Evolutionary conservation across 53 echinoderm and acorn worm genomes (phyloP).

Genomic region (Arbacia lixula): DNA sequence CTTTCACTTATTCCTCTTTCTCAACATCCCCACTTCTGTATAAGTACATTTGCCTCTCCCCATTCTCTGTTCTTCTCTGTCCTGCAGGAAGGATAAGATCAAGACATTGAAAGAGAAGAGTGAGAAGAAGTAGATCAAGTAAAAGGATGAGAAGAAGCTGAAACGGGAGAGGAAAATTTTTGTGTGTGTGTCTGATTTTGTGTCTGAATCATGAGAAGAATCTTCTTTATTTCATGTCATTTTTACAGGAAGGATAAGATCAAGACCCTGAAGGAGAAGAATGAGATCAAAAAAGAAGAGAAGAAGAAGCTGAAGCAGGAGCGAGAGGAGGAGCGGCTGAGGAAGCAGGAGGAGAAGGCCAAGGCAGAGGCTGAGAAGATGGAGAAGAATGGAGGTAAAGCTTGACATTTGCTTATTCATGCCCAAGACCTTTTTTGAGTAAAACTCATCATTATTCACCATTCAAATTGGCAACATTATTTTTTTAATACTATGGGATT

Average conservation of each 20-base stretch:
- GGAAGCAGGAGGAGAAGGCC: conserved; percentile 67
- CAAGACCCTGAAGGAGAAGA: conserved; percentile 79
- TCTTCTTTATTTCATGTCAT: background rate
- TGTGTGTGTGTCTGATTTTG: background rate
- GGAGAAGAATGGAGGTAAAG: background rate
- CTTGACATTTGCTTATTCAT: no score
- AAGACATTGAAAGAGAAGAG: conserved; percentile 88
- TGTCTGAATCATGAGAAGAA: conserved; percentile 66
- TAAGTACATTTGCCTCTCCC: no score
- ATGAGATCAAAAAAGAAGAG: conserved; percentile 66
- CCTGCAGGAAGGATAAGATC: conserved; percentile 53
- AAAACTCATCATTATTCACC: no score
- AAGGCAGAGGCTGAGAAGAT: conserved; percentile 51
- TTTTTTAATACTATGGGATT: no score
- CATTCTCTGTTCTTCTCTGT: no score
- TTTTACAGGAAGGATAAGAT: conserved; percentile 59
- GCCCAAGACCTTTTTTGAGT: no score
- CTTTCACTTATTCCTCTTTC: no score
- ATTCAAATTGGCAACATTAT: no score
- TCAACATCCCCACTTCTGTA: no score
- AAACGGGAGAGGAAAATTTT: conserved; percentile 24
- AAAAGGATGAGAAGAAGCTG: conserved; percentile 77
- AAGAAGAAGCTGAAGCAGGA: conserved; percentile 64
- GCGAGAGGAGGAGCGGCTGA: conserved; percentile 69
- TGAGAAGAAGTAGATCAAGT: conserved; percentile 68